phyloP scores from a whole-genome alignment of 2,113 vertebrate species.

The Scomber scombrus region DNA sequence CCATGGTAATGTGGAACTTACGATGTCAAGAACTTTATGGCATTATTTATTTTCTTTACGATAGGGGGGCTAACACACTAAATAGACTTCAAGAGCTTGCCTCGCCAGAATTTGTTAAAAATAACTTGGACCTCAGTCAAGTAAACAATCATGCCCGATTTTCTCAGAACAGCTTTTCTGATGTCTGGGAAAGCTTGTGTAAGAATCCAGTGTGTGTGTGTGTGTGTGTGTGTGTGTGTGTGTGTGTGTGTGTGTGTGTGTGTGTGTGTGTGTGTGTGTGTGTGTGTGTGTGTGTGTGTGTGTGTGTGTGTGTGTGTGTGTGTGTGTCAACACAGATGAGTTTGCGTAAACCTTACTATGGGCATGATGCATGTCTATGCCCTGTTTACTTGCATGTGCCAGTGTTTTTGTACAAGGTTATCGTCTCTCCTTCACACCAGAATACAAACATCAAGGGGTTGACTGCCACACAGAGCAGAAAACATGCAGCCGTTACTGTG shows the following conservation, averaged over 20 bases:
- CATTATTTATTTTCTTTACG: constrained; percentile 73
- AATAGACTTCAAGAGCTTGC: constrained; percentile 55
- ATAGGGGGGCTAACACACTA: constrained; percentile 45
- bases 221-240: constrained; percentile 37
- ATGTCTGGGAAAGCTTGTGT: constrained; percentile 76
- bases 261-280: constrained; percentile 14
- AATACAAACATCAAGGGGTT: constrained; percentile 27
- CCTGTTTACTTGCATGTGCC: constrained; percentile 3
- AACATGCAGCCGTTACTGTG: constrained; percentile 9
- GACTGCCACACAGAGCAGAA: neutral
- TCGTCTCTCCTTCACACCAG: constrained; percentile 12
- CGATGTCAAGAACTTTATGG: constrained; percentile 38
- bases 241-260: constrained; percentile 17
- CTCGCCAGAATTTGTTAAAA: constrained; percentile 74
- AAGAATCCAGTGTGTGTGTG: constrained; percentile 38
- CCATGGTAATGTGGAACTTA: constrained; percentile 16
- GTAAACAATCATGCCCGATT: constrained; percentile 75
- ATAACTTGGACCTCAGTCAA: constrained; percentile 78
- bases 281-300: constrained; percentile 26
- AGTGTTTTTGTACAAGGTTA: neutral
- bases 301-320: too few relatives aligned
- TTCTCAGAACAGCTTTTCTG: constrained; percentile 66
- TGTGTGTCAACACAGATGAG: constrained; percentile 24
- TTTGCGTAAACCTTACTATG: constrained; percentile 19
- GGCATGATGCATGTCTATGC: constrained; percentile 13